Conservation (phyloP, 2,888 invertebrate genomes). For the Candidula unifasciata region DNA sequence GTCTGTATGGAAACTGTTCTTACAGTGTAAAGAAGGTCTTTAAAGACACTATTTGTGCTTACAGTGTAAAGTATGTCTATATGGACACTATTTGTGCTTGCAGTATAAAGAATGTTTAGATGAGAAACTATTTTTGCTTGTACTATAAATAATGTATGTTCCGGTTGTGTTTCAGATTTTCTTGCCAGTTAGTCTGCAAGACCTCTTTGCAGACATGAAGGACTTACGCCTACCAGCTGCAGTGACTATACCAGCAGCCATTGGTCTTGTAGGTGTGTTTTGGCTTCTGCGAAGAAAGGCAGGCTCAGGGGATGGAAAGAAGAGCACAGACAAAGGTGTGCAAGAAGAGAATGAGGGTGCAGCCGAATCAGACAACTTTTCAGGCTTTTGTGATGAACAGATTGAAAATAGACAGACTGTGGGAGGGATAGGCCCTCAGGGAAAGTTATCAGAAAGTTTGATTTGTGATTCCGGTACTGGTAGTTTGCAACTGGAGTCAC, state of each 20-base stretch:
- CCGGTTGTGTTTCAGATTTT: conserved; percentile 15
- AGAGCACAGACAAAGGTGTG: not conserved
- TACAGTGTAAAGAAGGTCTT: no score
- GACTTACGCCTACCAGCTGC: conserved; percentile 49
- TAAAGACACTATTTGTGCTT: no score
- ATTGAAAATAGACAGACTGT: conserved; percentile 17
- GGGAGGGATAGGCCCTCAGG: conserved; percentile 15
- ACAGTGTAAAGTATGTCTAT: no score
- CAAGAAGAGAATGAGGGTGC: not conserved
- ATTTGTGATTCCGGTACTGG: conserved; percentile 15
- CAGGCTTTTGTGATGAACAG: not conserved
- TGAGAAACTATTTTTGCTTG: no score
- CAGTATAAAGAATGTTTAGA: no score
- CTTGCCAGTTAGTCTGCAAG: not conserved
- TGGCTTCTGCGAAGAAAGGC: conserved; percentile 65
- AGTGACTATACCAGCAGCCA: conserved; percentile 62
- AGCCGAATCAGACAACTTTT: not conserved
- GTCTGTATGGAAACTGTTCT: no score
- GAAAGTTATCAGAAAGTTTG: conserved; percentile 35
- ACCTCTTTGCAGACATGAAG: conserved; percentile 26
- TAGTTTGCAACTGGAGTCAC: not conserved
- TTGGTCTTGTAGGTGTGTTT: conserved; percentile 66
- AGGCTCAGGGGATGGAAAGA: not conserved
- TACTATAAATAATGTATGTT: no score
- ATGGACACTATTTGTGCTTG: no score